These are phyloP conservation scores for Protomyctophum bolini DNA, from an alignment of 2,113 vertebrate genomes.

Conservation along the genomic window DNA sequence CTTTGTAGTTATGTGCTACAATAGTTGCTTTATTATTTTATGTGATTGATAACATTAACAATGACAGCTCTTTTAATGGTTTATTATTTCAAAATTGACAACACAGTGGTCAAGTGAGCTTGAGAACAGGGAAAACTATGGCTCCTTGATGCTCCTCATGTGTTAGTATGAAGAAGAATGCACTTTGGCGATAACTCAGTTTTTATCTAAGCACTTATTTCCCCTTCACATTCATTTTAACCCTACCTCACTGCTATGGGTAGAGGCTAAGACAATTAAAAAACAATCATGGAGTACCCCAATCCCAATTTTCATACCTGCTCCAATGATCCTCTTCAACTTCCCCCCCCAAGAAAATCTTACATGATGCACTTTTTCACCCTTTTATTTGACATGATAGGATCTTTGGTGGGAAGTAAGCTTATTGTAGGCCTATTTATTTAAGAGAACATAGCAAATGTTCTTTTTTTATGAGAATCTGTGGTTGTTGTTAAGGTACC, in stretches of 20 bases:
- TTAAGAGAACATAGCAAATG: constrained; percentile 54
- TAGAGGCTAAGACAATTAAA: not conserved
- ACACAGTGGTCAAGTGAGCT: not conserved
- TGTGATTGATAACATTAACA: not conserved
- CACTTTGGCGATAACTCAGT: not conserved
- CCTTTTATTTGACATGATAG: constrained; percentile 58
- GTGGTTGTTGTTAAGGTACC: constrained; percentile 70
- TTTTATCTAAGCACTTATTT: constrained; percentile 11
- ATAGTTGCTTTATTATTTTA: constrained; percentile 18
- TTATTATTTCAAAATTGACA: not conserved
- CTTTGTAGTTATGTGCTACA: constrained; percentile 20
- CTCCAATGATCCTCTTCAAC: constrained; percentile 46
- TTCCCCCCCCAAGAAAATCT: constrained; percentile 12
- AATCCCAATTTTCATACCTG: constrained; percentile 20
- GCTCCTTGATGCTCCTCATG: not conserved
- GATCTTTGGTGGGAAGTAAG: constrained; percentile 48
- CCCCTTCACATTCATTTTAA: constrained; percentile 10
- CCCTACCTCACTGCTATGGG: constrained; percentile 31
- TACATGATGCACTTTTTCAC: constrained; percentile 72
- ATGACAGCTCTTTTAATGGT: not conserved
- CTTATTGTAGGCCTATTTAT: constrained; percentile 59
- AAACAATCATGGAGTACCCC: not conserved
- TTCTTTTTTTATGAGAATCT: constrained; percentile 60
- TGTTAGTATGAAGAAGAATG: not conserved
- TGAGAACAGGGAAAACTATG: constrained; percentile 7